Evolutionary conservation across 2,113 vertebrate genomes (phyloP), one percentile per base, ranked within the genome.

Genomic region (Butastur rufipennis): DNA sequence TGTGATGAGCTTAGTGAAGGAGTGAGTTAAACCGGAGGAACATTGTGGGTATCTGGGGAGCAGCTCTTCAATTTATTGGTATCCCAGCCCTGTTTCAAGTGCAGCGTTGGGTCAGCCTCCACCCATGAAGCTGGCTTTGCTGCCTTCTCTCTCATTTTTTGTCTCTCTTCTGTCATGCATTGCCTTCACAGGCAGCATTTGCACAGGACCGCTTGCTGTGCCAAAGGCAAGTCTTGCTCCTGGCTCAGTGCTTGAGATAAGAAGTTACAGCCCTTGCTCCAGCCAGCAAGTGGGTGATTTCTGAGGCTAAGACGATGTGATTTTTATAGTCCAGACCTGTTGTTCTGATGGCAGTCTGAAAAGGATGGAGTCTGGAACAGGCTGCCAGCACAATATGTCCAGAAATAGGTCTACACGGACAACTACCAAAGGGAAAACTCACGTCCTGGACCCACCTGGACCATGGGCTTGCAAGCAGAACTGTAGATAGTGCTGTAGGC

Each of bases 1-100:
- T 1, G 0, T 9, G 32, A 13, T 0, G 7, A 52, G 21, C 31
- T 52, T 43, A 21, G 36, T 15, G 50, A 45, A 65, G 50, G 56
- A 42, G 5, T 45, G 80, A 31, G 25, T 70, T 20, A 29, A 75
- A 18, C 32, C 11, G 34, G 16, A 47, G 47, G 38, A 43, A 43
- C 2, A 0, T 25, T 53, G 15, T 47, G 34, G 45, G 7, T 42
- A 9, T 65, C 31, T 59, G 56, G 50, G 70, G 19, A 65, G 21
- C 55, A 36, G 13, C 17, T 56, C 23, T 36, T 36, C 29, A 1
- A 8, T 25, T 63, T 40, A 6, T 75, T 52, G 63, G 21, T 13
- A 14, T 81, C 40, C 50, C 21, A 8, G 34, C 31, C n/a, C 55
- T 20, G 47, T 74, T 53, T 48, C 16, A 20, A 34, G 66, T 16